phyloP scores from a whole-genome alignment of 2,888 invertebrate genomes.

The Eupithecia insigniata region DNA sequence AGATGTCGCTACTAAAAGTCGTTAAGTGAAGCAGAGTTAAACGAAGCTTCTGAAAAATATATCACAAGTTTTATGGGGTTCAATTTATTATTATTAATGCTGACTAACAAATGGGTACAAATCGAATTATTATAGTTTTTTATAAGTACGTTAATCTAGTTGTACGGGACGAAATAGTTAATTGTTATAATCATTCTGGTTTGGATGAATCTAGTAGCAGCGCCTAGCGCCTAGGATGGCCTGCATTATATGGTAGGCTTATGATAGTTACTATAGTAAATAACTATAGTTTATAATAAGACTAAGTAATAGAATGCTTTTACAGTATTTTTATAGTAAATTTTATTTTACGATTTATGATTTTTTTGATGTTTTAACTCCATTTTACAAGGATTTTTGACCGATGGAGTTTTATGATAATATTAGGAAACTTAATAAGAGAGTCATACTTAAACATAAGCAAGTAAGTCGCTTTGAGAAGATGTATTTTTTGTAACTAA shows the following conservation, averaged over 20 bases:
- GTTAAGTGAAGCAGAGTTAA: not conserved
- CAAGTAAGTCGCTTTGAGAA: not conserved
- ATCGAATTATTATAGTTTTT: not conserved
- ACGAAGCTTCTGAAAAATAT: not conserved
- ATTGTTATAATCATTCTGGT: not conserved
- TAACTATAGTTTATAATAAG: not conserved
- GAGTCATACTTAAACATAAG: not conserved
- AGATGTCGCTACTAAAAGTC: not conserved
- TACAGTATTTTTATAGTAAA: not conserved
- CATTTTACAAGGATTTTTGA: conserved; percentile 1
- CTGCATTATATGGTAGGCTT: not conserved
- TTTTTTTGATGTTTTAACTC: not conserved
- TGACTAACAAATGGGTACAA: not conserved
- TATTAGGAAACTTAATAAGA: not conserved
- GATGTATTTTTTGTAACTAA: not conserved
- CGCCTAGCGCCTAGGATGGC: not conserved
- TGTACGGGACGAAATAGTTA: not conserved
- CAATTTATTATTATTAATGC: not conserved
- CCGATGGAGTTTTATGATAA: not conserved
- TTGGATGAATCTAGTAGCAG: not conserved
- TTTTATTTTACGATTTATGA: not conserved
- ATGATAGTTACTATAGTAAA: not conserved
- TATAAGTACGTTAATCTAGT: not conserved
- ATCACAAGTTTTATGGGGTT: not conserved
- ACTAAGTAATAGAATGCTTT: not conserved